Evolutionary conservation across 2,888 invertebrate genomes (phyloP), one percentile per base, ranked within the genome.

Genomic region (Frankliniella intonsa): DNA sequence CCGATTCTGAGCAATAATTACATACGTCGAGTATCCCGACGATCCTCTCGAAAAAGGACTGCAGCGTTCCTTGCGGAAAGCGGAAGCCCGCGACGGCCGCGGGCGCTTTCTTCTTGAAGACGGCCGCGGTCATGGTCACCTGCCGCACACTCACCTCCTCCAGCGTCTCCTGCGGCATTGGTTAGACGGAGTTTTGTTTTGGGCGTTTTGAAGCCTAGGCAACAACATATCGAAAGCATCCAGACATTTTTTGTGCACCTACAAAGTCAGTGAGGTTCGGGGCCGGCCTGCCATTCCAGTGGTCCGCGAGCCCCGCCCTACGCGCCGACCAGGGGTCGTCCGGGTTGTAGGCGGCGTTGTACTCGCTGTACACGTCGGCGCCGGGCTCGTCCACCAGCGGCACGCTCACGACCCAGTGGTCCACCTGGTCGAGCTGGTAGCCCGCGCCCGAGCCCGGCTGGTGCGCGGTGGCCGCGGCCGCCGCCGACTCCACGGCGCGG

Each of bases 291-390:
- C 69, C 69, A 12, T 8, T 76, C 69, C 69, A 76, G 69, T 25
- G 12, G 69, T 76, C 69, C 22, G 69, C 69, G 9, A 76, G 69
- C 25, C 69, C 69, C 25, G 69, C 69, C 25, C 25, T 25, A 22
- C 69, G 69, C 69, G 69, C 69, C 25, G 69, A 9, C 22, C 25
- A 76, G 8, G 69, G 69, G 69, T 76, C 25, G 69, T 76, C 69
- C 25, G n/a, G 22, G 69, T 76, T 12, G 69, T 76, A 76, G 25
- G 69, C n/a, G 22, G 69, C 69, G 25, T 22, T 76, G 69, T 76
- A 76, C 69, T 76, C 69, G 69, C 69, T 76, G 69, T 76, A 76
- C 25, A 76, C 69, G 69, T 76, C 69, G 25, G 69, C 22, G 11
- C 12, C 22, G 25, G n/a, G 22, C 25, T 76, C 69, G 69, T 76